A percentile compares a stretch with the other conserved stretches of the same genome.
Evolutionary conservation across 1,140 invertebrate species (phyloP).

Genomic region (Drosophila saltans): DNA sequence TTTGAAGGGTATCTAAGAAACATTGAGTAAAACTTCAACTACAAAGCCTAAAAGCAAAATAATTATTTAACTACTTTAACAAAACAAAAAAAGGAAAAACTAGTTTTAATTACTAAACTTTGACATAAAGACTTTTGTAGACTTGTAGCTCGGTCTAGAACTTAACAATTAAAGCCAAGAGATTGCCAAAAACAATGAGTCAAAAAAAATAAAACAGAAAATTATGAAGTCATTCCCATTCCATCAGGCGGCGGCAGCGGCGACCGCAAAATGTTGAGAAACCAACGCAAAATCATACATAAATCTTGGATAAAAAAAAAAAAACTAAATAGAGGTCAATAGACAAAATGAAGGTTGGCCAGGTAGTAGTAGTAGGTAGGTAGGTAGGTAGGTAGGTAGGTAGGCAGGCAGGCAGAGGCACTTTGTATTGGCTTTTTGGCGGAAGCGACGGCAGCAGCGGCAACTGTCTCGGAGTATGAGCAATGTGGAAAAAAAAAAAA

Average conservation of each 20-base stretch:
- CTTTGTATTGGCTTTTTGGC: constrained; percentile 36
- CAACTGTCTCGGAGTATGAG: constrained; percentile 49
- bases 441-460: constrained; percentile 48
- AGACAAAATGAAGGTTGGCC: constrained; percentile 68
- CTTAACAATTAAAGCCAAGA: no score
- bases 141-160: no score
- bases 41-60: no score
- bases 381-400: constrained; percentile 1
- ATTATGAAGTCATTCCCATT: constrained; percentile 7
- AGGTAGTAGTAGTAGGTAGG: background rate
- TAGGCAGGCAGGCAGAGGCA: constrained; percentile 33
- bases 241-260: background rate
- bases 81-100: no score
- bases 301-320: constrained; percentile 16
- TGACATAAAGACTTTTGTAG: no score
- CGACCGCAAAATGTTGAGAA: background rate
- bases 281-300: constrained; percentile 13
- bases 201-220: background rate
- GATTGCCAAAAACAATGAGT: background rate
- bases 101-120: no score
- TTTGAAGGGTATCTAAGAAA: no score
- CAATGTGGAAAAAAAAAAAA: constrained; percentile 33
- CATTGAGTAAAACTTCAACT: no score
- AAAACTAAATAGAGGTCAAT: constrained; percentile 69
- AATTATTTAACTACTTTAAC: no score